Evolutionary conservation across 2,888 invertebrate genomes (phyloP), one percentile per base, ranked within the genome.

Genomic region (Drosophila limbata): DNA sequence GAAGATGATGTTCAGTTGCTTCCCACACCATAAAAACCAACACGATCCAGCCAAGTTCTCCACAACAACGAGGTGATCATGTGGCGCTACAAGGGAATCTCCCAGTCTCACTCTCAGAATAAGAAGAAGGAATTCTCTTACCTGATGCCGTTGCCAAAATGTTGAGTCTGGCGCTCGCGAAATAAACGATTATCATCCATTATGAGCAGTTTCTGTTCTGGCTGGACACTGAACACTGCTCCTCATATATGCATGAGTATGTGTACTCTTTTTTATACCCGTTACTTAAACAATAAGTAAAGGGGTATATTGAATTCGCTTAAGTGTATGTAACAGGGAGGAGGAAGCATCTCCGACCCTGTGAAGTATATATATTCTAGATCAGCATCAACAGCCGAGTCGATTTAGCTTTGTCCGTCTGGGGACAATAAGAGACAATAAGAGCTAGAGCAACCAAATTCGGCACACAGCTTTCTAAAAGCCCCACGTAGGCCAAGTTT

Each of bases 171-270:
- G 55, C 60, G 61, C 69, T 70, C 69, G 66, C 69, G 63, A 59
- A 81, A 75, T 73, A 84, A 91, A 80, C 91, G 91, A 91, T 91
- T 91, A 91, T 91, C 91, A 87, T 91, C 91, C 91, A 91, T 91
- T 91, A 91, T 88, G 88, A 83, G 81, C 79, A 78, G 82, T 85
- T 88, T 81, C 77, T 73, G 74, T 51, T 56, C 48, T 17, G 53
- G n/a, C 37, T 45, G 51, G 59, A 48, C 60, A 39, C 25, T 25
- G 31, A 48, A 45, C 15, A 25, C 42, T 40, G 61, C 47, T 60
- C 31, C 66, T 69, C 79, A 70, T 70, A 68, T 39, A 50, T 39
- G 28, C 8, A 31, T 17, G 11, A 10, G 11, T 61, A 79, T 37
- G 45, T 13, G 19, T 50, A 50, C 44, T 39, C 42, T 25, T 44